Evolutionary conservation across 2,113 vertebrate species (phyloP).

Genomic region (Rhea pennata): DNA sequence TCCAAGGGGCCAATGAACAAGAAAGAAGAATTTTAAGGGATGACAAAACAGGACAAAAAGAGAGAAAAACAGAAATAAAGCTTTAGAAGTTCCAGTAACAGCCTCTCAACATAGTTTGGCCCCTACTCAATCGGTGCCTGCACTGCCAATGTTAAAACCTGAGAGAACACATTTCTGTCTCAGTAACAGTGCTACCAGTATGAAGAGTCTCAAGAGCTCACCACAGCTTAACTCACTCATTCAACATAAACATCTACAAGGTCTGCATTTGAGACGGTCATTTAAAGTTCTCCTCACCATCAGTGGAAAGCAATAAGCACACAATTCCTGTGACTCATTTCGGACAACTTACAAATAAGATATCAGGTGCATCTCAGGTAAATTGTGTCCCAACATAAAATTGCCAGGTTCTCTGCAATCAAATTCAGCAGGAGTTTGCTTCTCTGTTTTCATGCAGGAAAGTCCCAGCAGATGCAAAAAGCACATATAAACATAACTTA

Average conservation of each 20-base stretch:
- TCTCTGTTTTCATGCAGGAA: neutral
- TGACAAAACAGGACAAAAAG: neutral
- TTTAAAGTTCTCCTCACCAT: neutral
- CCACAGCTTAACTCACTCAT: neutral
- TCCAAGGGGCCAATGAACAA: neutral
- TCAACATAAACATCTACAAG: neutral
- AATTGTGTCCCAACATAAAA: neutral
- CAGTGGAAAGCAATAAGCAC: neutral
- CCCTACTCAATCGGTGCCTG: neutral
- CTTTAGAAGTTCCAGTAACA: neutral
- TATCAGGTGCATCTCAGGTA: neutral
- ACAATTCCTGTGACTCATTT: neutral
- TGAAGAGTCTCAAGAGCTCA: neutral
- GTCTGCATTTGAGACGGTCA: neutral
- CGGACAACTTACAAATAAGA: neutral
- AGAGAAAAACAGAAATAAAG: neutral
- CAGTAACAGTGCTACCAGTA: neutral
- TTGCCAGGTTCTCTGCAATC: neutral
- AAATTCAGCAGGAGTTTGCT: neutral
- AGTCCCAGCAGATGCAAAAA: neutral
- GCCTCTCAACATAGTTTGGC: neutral
- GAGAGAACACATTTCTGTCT: neutral
- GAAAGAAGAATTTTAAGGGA: neutral
- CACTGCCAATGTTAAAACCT: neutral
- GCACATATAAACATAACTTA: neutral